phyloP scores from a whole-genome alignment of 2,888 invertebrate genomes.

The Oscheius sp. region DNA sequence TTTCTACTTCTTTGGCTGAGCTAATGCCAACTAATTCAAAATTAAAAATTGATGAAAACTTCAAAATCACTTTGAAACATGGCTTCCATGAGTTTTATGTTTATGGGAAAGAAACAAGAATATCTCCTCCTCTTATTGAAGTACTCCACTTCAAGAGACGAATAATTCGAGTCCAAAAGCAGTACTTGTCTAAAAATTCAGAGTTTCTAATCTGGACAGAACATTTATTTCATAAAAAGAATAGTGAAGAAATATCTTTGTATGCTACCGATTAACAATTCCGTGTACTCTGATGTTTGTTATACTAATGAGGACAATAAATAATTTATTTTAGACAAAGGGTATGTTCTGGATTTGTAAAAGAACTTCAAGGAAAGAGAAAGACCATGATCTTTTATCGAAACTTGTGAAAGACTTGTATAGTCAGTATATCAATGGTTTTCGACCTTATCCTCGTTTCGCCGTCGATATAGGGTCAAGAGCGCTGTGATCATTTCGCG shows the following conservation, averaged over 20 bases:
- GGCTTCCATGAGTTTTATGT: neutral
- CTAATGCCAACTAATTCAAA: neutral
- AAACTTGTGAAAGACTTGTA: no score
- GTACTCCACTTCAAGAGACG: neutral
- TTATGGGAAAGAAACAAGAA: neutral
- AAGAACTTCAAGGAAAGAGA: no score
- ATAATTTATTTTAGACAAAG: neutral
- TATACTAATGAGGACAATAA: neutral
- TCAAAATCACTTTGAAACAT: neutral
- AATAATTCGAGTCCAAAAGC: neutral
- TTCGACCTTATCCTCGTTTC: neutral
- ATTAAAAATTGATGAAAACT: neutral
- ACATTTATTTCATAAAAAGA: neutral
- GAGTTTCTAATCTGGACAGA: neutral
- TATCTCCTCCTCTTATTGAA: no score
- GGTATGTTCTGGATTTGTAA: no score
- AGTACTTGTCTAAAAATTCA: neutral
- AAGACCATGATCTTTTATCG: no score
- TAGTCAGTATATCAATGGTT: no score
- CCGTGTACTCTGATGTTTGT: no score
- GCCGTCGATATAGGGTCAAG: neutral
- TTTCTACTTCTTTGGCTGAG: neutral
- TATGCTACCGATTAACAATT: neutral
- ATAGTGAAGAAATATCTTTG: neutral
- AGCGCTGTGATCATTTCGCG: neutral